These are phyloP conservation scores for Dicycla oo DNA, from an alignment of 2,888 invertebrate species.

Conservation along the genomic window DNA sequence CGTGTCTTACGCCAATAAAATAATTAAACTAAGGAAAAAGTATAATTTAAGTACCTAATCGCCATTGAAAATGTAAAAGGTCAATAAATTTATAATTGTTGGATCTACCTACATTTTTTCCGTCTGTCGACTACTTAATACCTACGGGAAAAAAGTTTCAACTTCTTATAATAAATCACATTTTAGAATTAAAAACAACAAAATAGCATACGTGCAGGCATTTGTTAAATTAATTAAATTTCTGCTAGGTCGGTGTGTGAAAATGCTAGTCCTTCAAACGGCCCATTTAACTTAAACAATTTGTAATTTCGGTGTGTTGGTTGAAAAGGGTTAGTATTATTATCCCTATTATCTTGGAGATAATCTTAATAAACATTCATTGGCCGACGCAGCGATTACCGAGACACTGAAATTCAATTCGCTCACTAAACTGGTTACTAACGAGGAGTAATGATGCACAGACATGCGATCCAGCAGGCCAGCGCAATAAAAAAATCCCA, in stretches of 20 bases:
- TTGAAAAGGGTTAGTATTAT: constrained; percentile 72
- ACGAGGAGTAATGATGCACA: constrained; percentile 78
- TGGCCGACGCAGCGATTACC: constrained; percentile 68
- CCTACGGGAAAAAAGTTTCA: background rate
- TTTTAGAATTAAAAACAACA: constrained; percentile 26
- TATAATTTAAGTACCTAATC: constrained; percentile 13
- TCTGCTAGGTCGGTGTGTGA: constrained; percentile 53
- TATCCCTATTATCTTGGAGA: constrained; percentile 69
- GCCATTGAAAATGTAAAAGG: constrained; percentile 29
- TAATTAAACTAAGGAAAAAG: constrained; percentile 32
- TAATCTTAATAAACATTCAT: constrained; percentile 74
- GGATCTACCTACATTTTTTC: constrained; percentile 26
- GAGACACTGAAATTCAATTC: constrained; percentile 81
- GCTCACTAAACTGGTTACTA: constrained; percentile 75
- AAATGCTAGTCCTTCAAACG: constrained; percentile 61
- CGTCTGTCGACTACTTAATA: background rate
- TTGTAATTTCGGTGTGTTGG: constrained; percentile 70
- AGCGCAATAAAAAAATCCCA: constrained; percentile 63
- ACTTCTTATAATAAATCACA: constrained; percentile 17
- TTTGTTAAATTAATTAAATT: constrained; percentile 63
- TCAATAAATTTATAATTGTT: constrained; percentile 31
- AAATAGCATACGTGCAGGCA: constrained; percentile 33
- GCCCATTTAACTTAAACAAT: constrained; percentile 69
- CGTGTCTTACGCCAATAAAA: constrained; percentile 35
- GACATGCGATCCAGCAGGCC: constrained; percentile 76